phyloP scores from a whole-genome alignment of 2,888 invertebrate species.

The Drosophila borealis region DNA sequence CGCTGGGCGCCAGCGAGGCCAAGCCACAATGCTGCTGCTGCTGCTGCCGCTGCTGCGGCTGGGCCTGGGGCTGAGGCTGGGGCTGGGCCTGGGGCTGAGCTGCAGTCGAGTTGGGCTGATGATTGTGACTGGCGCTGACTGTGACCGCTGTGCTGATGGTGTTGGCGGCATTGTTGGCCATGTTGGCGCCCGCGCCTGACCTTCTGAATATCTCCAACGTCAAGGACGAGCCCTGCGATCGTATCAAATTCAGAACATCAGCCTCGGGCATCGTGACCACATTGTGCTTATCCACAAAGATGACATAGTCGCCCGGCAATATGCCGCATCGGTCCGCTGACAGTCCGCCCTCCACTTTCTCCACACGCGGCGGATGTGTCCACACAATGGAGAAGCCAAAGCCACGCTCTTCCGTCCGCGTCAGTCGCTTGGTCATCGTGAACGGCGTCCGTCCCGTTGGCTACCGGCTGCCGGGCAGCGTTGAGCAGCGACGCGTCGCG shows the following conservation, averaged over 20 bases:
- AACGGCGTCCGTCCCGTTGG: constrained; percentile 91
- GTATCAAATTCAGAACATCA: constrained; percentile 88
- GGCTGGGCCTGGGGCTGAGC: constrained; percentile 20
- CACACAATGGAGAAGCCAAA: constrained; percentile 95
- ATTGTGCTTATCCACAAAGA: constrained; percentile 94
- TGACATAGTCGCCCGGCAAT: constrained; percentile 93
- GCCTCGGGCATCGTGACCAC: constrained; percentile 93
- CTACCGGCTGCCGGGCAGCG: constrained; percentile 52
- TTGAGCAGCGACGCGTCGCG: constrained; percentile 50
- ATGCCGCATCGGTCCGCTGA: constrained; percentile 94
- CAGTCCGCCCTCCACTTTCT: constrained; percentile 92
- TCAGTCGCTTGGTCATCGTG: constrained; percentile 90
- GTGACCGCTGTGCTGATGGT: constrained; percentile 20
- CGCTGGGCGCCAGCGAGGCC: constrained; percentile 23
- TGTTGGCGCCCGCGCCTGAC: constrained; percentile 80
- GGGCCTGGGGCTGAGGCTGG: constrained; percentile 1
- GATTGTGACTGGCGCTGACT: constrained; percentile 15
- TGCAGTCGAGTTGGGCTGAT: too few species aligned
- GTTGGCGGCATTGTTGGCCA: constrained; percentile 33
- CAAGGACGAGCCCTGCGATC: constrained; percentile 90
- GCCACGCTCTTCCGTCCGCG: constrained; percentile 87
- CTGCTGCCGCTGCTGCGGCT: constrained; percentile 14
- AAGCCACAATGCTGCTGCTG: constrained; percentile 22
- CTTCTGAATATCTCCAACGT: constrained; percentile 89
- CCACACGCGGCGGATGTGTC: constrained; percentile 94